Evolutionary conservation across 2,888 invertebrate genomes (phyloP), one percentile per base, ranked within the genome.

Genomic region (Ormyrus pomaceus): DNA sequence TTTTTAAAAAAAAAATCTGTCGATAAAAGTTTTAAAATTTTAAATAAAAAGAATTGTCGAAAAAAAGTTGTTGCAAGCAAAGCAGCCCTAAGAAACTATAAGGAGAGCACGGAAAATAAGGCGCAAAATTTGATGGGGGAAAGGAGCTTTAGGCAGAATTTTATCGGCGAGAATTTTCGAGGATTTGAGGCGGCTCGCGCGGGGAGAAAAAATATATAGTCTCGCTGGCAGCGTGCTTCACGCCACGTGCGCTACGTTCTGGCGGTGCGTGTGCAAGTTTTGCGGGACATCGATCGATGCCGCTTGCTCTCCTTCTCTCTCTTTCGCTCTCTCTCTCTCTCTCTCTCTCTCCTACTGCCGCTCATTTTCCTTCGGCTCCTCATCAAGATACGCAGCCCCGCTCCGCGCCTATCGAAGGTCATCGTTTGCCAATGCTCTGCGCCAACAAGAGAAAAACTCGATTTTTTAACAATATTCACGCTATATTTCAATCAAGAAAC

Each of bases 201-300:
- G 9, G 59, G 9, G 19, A 13, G 58, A 70, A 74, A 71, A 74
- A 79, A 75, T 76, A 74, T 73, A 70, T 65, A 70, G 56, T 34
- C 34, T 8, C 62, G 56, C 11, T 48, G 50, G 59, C 7, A 55
- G 50, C 55, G 53, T 46, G 61, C 10, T 48, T 64, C 56, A 45
- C 66, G 73, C 34, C 34, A 34, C 34, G 34, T 34, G 34, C 70
- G n/a, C 58, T 59, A 55, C 71, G 64, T 66, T 75, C 71, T 72
- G 64, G 65, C 77, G 70, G 77, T 75, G 82, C 77, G 82, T 82
- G 82, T 84, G 82, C 82, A 82, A 88, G 86, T 86, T 88, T 88
- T 86, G 85, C 87, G 84, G 88, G 85, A 85, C 87, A 88, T 87
- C 88, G 88, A 88, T 88, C 88, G 87, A 82, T 82, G 77, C 82